Conservation (phyloP, 2,888 invertebrate species). For the Eugnorisma glareosa region DNA sequence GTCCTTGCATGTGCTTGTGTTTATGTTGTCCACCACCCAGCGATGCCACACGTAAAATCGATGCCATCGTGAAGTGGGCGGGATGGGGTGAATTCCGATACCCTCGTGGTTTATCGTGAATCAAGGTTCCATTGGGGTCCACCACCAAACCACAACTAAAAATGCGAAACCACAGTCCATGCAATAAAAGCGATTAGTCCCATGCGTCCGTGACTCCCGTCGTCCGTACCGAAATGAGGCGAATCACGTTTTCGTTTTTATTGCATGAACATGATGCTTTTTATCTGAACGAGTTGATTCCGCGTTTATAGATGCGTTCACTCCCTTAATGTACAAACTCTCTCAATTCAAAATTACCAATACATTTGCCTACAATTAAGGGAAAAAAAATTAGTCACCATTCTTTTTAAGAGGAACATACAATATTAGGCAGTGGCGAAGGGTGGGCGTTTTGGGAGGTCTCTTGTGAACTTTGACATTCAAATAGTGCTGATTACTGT, state of each 20-base stretch:
- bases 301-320: background rate
- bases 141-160: no score
- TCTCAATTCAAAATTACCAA: background rate
- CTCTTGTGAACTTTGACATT: background rate
- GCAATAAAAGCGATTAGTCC: background rate
- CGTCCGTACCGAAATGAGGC: no score
- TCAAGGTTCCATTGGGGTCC: no score
- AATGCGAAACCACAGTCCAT: background rate
- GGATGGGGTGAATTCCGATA: background rate
- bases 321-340: background rate
- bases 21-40: background rate
- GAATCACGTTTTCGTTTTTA: background rate
- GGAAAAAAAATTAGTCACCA: background rate
- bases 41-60: background rate
- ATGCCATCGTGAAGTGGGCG: background rate
- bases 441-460: background rate
- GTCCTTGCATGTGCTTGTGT: background rate
- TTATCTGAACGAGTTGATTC: background rate
- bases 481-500: no score
- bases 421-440: background rate
- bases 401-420: background rate
- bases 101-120: no score
- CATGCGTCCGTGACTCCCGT: no score
- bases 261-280: background rate
- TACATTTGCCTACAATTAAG: no score